Base-by-base conservation (phyloP, 1,140 invertebrate species). In the Ostrea denselamellosa region DNA sequence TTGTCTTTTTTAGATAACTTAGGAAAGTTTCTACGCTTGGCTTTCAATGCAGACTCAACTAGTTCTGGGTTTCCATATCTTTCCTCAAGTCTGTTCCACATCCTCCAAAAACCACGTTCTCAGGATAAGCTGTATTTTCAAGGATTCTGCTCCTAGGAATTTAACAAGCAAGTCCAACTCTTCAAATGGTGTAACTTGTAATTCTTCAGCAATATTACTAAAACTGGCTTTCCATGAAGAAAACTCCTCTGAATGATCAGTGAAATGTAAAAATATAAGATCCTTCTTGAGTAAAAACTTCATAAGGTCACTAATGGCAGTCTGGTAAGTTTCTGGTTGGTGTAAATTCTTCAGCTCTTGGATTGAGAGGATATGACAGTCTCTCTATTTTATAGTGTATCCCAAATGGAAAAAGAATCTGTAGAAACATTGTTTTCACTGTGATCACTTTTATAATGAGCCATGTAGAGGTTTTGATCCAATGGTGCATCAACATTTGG, bases 121-220 rank as follows among this genome's bases (percentile, higher is more conserved):
- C 34, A 51, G 89, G 85, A 34, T 89, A 52, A 7, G 85, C 51
- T 14, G 81, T 65, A 77, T 88, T 84, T 19, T 58, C 17, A 12
- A 58, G 56, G 56, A 19, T 58, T 58, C 9, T 17, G 3, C 9
- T 7, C 91, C 91, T 12, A 90, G 51, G 87, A 85, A 91, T 77
- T 90, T 91, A 10, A 89, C 77, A 9, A 91, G 54, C 51, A 91
- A 28, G 44, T 91, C 88, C 25, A 89, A 25, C 62, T 91, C 90
- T 83, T 91, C 91, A 10, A 65, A 51, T 44, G 85, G 22, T 19
- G 88, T 62, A 81, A 86, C 82, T n/a, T 56, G n/a, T 53, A 90
- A 51, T 54, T 91, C 90, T n/a, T 19, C n/a, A 9, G 68, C 83
- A 28, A 87, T 77, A 84, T 58, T 56, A 52, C 71, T 53, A 28